Percentiles rank a stretch among this genome's conserved stretches.
phyloP scores from a whole-genome alignment of 2,113 vertebrate species.

The Dromas ardeola region DNA sequence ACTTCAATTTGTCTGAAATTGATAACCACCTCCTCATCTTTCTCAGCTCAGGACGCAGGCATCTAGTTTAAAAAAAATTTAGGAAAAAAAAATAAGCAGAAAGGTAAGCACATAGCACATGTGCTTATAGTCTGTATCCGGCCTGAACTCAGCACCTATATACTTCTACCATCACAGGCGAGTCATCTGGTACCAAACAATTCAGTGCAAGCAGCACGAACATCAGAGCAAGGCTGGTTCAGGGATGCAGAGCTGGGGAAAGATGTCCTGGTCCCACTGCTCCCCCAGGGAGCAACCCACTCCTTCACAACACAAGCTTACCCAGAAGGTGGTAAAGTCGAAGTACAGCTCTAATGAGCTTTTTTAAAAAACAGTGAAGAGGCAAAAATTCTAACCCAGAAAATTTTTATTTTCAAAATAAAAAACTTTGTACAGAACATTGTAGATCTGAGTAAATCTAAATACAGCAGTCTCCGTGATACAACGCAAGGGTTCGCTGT shows the following conservation, averaged over 20 bases:
- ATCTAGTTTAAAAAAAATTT: not conserved
- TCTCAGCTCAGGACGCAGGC: not conserved
- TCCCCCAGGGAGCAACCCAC: not conserved
- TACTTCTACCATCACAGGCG: not conserved
- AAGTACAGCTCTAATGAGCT: not conserved
- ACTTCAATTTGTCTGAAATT: not conserved
- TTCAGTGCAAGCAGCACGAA: not conserved
- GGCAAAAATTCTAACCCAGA: not conserved
- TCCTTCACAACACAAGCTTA: not conserved
- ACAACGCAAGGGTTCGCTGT: not conserved
- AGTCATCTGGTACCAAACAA: not conserved
- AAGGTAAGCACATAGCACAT: not conserved
- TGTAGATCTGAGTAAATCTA: slow-evolving; percentile 23
- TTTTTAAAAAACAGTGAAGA: not conserved
- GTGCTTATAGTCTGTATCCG: not conserved
- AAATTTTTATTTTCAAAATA: slow-evolving; percentile 76
- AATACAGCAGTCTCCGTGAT: slow-evolving; percentile 35
- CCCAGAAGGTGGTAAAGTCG: not conserved
- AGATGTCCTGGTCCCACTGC: not conserved
- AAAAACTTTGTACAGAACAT: slow-evolving; percentile 59
- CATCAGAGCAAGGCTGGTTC: not conserved
- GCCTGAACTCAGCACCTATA: not conserved
- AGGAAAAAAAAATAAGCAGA: not conserved
- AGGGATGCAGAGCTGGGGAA: not conserved
- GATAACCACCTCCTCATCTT: not conserved